phyloP scores from a whole-genome alignment of 2,888 invertebrate genomes.

The Pterobdella sp. region DNA sequence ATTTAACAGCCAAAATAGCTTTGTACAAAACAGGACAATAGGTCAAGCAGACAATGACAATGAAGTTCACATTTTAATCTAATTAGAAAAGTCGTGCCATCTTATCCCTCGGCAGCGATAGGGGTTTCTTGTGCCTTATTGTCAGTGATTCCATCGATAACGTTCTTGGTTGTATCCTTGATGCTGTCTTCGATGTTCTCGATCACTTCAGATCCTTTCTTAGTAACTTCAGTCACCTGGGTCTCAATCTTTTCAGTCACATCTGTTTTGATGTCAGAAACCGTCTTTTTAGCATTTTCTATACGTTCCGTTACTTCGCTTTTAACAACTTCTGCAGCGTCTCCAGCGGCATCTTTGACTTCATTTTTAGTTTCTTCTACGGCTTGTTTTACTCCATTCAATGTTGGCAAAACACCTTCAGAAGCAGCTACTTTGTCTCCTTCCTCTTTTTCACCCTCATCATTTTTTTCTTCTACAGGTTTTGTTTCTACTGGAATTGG shows the following conservation, averaged over 20 bases:
- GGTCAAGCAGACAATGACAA: conserved; percentile 16
- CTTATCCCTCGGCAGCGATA: conserved; percentile 7
- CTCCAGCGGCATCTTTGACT: conserved; percentile 15
- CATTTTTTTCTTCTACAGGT: conserved; percentile 29
- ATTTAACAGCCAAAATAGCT: conserved; percentile 14
- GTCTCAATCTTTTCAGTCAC: conserved; percentile 28
- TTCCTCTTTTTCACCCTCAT: conserved; percentile 31
- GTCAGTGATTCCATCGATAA: conserved; percentile 1
- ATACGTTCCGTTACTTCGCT: conserved; percentile 15
- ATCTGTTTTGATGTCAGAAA: conserved; percentile 6
- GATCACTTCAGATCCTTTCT: conserved; percentile 15
- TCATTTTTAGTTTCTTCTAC: conserved; percentile 26
- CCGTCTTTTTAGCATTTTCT: conserved; percentile 5
- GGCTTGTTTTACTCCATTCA: conserved; percentile 26
- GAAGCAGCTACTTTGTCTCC: conserved; percentile 25
- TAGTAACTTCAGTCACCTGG: conserved; percentile 18
- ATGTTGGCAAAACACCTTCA: conserved; percentile 10
- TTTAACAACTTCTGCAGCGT: conserved; percentile 16
- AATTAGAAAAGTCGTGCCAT: not conserved
- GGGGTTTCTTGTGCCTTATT: not conserved
- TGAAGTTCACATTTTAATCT: not conserved
- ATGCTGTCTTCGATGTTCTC: conserved; percentile 23
- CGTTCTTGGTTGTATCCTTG: conserved; percentile 23
- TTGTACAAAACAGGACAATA: conserved; percentile 12
- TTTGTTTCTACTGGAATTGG: conserved; percentile 39